Evolutionary conservation across 2,797 vertebrate species (phyloP).

Genomic region (Meda fulgida): DNA sequence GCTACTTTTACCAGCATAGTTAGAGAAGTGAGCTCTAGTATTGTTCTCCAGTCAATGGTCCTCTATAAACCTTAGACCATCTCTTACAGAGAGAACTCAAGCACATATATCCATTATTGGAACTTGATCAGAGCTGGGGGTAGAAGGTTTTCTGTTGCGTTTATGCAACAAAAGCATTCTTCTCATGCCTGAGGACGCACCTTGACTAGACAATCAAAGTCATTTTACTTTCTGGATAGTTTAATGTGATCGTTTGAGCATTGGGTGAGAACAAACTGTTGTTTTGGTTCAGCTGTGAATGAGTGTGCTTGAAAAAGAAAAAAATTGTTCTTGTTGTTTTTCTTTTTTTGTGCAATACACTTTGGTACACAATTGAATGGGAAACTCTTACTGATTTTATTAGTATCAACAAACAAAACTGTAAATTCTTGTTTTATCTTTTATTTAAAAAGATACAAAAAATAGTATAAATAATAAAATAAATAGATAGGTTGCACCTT

Average conservation of each 20-base stretch:
- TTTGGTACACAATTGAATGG: neutral
- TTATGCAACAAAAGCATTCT: constrained; percentile 43
- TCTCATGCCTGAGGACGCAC: constrained; percentile 26
- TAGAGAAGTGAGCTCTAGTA: constrained; percentile 28
- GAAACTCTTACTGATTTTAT: too few species aligned
- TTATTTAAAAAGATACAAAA: neutral
- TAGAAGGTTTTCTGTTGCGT: constrained; percentile 30
- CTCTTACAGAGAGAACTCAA: constrained; percentile 36
- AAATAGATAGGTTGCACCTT: neutral
- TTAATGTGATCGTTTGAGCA: constrained; percentile 6
- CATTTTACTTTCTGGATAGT: constrained; percentile 2
- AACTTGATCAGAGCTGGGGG: constrained; percentile 37
- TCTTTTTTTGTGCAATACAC: neutral
- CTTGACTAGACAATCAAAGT: constrained; percentile 30
- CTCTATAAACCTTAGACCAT: constrained; percentile 50
- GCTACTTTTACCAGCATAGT: constrained; percentile 53
- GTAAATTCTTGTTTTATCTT: neutral
- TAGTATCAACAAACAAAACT: neutral
- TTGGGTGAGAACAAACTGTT: neutral
- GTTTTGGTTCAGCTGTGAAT: neutral
- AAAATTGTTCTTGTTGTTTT: neutral
- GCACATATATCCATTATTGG: constrained; percentile 48
- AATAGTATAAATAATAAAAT: neutral
- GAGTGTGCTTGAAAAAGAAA: neutral
- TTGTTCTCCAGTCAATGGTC: constrained; percentile 59